phyloP scores from a whole-genome alignment of 1,140 invertebrate genomes.

The Drosophila mayri region DNA sequence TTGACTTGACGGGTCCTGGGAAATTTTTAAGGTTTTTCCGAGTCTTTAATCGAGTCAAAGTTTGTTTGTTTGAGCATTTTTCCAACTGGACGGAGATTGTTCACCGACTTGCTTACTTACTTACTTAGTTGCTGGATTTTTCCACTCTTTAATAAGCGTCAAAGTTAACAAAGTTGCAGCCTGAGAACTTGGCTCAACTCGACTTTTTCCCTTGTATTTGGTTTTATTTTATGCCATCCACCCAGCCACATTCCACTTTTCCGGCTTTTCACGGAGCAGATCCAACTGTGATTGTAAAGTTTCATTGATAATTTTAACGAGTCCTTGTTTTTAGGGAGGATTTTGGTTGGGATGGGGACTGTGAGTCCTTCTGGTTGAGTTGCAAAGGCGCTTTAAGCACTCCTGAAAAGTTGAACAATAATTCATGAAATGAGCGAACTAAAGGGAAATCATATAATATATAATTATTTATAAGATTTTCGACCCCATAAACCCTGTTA shows the following conservation, averaged over 20 bases:
- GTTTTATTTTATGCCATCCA: slow-evolving; percentile 4
- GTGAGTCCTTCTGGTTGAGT: slow-evolving; percentile 41
- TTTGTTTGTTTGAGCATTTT: slow-evolving; percentile 11
- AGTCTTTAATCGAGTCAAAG: slow-evolving; percentile 36
- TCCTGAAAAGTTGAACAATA: slow-evolving; percentile 50
- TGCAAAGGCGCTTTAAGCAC: slow-evolving; percentile 70
- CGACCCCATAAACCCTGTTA: too few species aligned
- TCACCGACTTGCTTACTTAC: slow-evolving; percentile 5
- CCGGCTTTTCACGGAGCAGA: slow-evolving; percentile 13
- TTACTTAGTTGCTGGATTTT: slow-evolving; percentile 17
- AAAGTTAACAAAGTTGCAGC: slow-evolving; percentile 75
- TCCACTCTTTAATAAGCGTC: slow-evolving; percentile 53
- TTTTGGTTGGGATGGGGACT: neutral
- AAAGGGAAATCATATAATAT: neutral
- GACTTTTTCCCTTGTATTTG: slow-evolving; percentile 39
- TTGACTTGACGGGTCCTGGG: slow-evolving; percentile 29
- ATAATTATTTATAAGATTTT: too few species aligned
- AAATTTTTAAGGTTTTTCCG: slow-evolving; percentile 1
- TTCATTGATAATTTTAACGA: slow-evolving; percentile 83
- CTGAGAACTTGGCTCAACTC: slow-evolving; percentile 36
- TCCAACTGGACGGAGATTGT: slow-evolving; percentile 5
- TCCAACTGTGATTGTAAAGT: slow-evolving; percentile 74
- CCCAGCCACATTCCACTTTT: neutral
- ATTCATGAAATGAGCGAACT: slow-evolving; percentile 9
- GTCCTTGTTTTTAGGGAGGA: slow-evolving; percentile 32